These are phyloP conservation scores for Zaprionus taronus DNA, from an alignment of 1,140 invertebrate species.

Conservation along the genomic window DNA sequence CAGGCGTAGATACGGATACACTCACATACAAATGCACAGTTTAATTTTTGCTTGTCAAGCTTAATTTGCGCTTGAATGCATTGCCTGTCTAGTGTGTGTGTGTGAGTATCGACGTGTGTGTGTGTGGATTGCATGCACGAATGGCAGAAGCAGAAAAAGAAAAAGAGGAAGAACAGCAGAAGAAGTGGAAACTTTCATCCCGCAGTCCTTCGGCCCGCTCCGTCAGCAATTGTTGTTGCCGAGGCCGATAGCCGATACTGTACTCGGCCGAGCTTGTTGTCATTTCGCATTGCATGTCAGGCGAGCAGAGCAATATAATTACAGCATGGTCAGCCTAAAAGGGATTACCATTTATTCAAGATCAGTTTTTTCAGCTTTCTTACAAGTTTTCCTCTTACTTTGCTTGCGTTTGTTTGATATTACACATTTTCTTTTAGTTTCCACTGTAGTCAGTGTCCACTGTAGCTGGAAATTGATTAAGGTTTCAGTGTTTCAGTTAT, in stretches of 20 bases:
- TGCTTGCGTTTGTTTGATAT: background rate
- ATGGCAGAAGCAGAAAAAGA: constrained; percentile 54
- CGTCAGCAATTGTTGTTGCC: constrained; percentile 55
- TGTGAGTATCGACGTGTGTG: constrained; percentile 27
- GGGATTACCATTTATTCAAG: background rate
- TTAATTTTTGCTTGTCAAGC: constrained; percentile 83
- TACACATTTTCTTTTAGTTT: background rate
- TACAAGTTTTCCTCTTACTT: background rate
- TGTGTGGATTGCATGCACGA: constrained; percentile 66
- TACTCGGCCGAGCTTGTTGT: constrained; percentile 44
- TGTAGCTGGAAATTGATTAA: constrained; percentile 36
- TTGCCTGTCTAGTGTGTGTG: constrained; percentile 47
- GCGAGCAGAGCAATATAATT: constrained; percentile 50
- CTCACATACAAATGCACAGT: constrained; percentile 59
- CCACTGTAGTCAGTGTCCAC: background rate
- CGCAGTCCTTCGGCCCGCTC: constrained; percentile 19
- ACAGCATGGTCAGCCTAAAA: constrained; percentile 23
- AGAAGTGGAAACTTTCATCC: constrained; percentile 21
- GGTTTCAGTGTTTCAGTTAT: constrained; percentile 29
- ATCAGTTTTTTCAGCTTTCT: background rate
- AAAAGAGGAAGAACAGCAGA: constrained; percentile 31
- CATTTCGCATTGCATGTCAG: constrained; percentile 47
- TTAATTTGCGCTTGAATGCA: constrained; percentile 82
- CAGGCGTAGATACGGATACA: constrained; percentile 41
- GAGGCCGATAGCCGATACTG: constrained; percentile 23